A percentile compares a stretch with the other conserved stretches of the same genome.
Evolutionary conservation across 2,888 invertebrate species (phyloP).

Genomic region (Andrena chrysosceles): DNA sequence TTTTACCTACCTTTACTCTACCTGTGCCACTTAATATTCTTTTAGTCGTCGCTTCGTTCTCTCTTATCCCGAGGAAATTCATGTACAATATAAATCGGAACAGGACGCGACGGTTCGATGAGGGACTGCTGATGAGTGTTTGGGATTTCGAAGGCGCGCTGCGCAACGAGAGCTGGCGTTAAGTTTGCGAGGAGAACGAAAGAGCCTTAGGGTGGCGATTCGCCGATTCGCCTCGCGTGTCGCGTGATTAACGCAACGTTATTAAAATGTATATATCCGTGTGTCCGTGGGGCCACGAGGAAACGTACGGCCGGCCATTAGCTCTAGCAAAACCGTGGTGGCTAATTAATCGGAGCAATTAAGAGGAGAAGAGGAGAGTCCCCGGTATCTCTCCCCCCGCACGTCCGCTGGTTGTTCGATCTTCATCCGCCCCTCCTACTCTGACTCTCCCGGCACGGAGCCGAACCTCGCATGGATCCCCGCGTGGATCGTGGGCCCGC

Average conservation of each 20-base stretch:
- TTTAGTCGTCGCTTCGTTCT: no score
- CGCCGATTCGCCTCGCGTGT: slow-evolving; percentile 72
- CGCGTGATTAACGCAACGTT: slow-evolving; percentile 75
- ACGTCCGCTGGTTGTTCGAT: slow-evolving; percentile 33
- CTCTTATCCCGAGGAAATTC: no score
- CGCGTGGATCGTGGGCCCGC: slow-evolving; percentile 69
- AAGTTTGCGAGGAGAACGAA: not conserved
- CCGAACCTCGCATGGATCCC: slow-evolving; percentile 58
- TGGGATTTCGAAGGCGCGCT: not conserved
- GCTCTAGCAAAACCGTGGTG: slow-evolving; percentile 78
- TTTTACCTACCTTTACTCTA: no score
- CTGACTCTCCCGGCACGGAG: slow-evolving; percentile 24
- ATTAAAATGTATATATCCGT: slow-evolving; percentile 75
- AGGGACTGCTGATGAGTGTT: not conserved
- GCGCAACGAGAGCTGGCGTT: not conserved
- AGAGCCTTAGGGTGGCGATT: slow-evolving; percentile 22
- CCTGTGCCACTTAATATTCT: no score
- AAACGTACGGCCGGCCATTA: slow-evolving; percentile 81
- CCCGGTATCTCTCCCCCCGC: slow-evolving; percentile 8
- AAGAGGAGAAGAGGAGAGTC: slow-evolving; percentile 71
- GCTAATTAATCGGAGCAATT: slow-evolving; percentile 83
- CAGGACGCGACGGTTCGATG: no score
- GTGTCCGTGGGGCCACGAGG: slow-evolving; percentile 66
- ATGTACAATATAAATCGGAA: no score
- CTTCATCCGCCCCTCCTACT: slow-evolving; percentile 26